These are phyloP conservation scores for Mormyrops boulengeri DNA, from an alignment of 2,797 vertebrate species.

Conservation along the genomic window DNA sequence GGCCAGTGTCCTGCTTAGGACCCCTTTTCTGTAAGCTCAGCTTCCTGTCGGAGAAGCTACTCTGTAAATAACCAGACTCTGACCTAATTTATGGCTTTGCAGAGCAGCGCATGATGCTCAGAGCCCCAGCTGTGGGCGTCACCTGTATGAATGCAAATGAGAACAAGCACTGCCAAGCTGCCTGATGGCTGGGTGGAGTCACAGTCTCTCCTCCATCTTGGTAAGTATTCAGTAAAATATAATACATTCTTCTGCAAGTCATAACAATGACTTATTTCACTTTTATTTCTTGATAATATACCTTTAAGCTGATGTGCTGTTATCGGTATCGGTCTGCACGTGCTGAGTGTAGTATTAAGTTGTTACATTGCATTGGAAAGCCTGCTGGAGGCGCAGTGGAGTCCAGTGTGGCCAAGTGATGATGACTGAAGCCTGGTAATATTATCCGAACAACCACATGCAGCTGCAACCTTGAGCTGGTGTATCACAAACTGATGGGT, in stretches of 20 bases:
- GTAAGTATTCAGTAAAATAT: neutral
- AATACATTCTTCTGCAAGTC: neutral
- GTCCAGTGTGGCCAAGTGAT: neutral
- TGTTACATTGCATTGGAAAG: neutral
- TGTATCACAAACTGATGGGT: neutral
- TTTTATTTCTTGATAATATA: neutral
- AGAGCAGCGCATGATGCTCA: neutral
- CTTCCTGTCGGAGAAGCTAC: neutral
- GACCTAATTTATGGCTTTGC: neutral
- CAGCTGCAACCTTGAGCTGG: neutral
- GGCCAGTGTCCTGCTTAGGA: neutral
- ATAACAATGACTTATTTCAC: neutral
- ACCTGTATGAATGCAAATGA: neutral
- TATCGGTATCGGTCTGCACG: neutral
- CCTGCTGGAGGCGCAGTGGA: neutral
- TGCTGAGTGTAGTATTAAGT: neutral
- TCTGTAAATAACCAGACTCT: neutral
- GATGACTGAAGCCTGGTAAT: neutral
- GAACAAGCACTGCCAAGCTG: neutral
- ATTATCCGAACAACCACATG: neutral
- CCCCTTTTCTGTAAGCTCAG: slow-evolving; percentile 7
- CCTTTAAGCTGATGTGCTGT: neutral
- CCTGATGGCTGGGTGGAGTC: neutral
- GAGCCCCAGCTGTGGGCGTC: neutral
- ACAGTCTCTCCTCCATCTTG: neutral